Percentiles rank a stretch among this genome's conserved stretches.
phyloP scores from a whole-genome alignment of 2,797 vertebrate genomes.

The Poeciliopsis gracilis region DNA sequence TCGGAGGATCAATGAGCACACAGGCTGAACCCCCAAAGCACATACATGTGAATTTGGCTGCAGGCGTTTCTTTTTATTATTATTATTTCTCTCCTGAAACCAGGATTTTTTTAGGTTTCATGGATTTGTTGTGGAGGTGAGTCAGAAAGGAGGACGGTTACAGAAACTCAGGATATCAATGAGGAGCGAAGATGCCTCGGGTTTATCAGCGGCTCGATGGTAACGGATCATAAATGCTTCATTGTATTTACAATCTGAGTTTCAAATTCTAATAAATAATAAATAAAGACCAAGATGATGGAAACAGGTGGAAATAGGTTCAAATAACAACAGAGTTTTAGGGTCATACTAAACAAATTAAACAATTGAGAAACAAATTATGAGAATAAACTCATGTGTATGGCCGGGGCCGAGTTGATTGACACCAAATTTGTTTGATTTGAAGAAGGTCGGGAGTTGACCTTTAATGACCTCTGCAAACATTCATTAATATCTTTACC shows the following conservation, averaged over 20 bases:
- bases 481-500: too few species aligned
- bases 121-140: conserved; percentile 14
- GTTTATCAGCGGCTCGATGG: not conserved
- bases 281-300: not conserved
- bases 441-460: too few species aligned
- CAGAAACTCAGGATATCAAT: not conserved
- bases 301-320: not conserved
- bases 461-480: too few species aligned
- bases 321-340: not conserved
- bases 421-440: too few species aligned
- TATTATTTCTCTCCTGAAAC: not conserved
- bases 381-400: not conserved
- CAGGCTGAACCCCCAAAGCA: conserved; percentile 12
- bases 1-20: conserved; percentile 37
- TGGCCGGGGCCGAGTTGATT: too few species aligned
- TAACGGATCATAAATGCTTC: not conserved
- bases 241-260: not conserved
- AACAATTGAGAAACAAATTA: not conserved
- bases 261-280: not conserved
- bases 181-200: not conserved
- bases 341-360: not conserved
- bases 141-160: not conserved
- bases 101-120: not conserved
- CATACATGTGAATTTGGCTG: not conserved
- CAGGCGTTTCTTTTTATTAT: not conserved